These are phyloP conservation scores for Callipepla californica DNA, from an alignment of 2,113 vertebrate genomes.

Conservation along the genomic window DNA sequence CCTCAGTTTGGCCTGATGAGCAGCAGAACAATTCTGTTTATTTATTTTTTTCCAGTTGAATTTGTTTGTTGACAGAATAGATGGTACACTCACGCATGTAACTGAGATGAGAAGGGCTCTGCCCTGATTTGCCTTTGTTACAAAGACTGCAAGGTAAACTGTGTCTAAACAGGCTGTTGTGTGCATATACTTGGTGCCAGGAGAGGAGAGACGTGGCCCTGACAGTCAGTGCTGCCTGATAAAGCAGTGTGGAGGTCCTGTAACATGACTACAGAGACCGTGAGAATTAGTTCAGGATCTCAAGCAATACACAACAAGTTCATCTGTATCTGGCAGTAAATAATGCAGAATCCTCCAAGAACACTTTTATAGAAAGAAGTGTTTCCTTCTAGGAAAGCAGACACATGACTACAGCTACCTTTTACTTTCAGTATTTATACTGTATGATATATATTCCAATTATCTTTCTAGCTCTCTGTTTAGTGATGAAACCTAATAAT, in stretches of 20 bases:
- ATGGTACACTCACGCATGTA: not conserved
- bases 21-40: not conserved
- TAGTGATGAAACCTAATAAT: not conserved
- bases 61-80: not conserved
- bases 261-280: not conserved
- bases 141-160: not conserved
- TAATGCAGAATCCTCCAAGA: not conserved
- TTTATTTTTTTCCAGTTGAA: not conserved
- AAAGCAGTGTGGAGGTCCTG: not conserved
- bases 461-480: not conserved
- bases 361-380: not conserved
- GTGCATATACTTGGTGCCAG: not conserved
- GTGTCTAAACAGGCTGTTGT: not conserved
- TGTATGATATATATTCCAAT: not conserved
- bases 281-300: not conserved
- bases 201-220: rapidly evolving
- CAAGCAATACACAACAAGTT: not conserved
- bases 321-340: not conserved
- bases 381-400: not conserved
- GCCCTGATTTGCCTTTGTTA: not conserved
- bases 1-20: not conserved
- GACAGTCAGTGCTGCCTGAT: not conserved
- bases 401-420: not conserved
- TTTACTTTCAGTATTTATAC: not conserved
- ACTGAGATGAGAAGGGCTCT: not conserved